phyloP scores from a whole-genome alignment of 1,140 invertebrate species.

The Drosophila mojavensis region DNA sequence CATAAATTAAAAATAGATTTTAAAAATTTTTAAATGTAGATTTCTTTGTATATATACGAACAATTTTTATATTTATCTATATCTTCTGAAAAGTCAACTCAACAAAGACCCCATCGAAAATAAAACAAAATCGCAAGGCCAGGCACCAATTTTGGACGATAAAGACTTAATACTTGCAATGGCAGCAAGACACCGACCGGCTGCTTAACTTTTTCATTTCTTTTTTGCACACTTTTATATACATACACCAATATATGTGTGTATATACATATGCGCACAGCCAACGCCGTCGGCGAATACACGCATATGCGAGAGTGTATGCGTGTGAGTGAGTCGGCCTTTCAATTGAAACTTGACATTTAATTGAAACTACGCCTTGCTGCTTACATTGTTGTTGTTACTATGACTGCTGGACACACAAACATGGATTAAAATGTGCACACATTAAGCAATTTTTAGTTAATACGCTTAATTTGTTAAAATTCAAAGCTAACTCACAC shows the following conservation, averaged over 20 bases:
- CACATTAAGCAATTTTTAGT: constrained; percentile 16
- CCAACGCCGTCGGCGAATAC: constrained; percentile 63
- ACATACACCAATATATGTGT: constrained; percentile 29
- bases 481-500: constrained; percentile 55
- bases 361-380: constrained; percentile 15
- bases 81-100: background rate
- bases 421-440: constrained; percentile 5
- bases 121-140: constrained; percentile 17
- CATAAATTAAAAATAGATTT: constrained; percentile 80
- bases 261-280: constrained; percentile 36
- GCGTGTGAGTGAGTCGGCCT: constrained; percentile 43
- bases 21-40: constrained; percentile 57
- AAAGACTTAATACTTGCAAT: constrained; percentile 36
- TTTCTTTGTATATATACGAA: constrained; percentile 25
- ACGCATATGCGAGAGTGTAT: constrained; percentile 23
- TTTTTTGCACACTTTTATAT: constrained; percentile 70
- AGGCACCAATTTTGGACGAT: constrained; percentile 34
- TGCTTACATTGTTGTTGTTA: background rate
- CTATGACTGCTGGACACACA: constrained; percentile 9
- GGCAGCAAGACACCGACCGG: constrained; percentile 48
- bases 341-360: constrained; percentile 32
- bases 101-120: constrained; percentile 5
- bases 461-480: constrained; percentile 22
- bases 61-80: constrained; percentile 17
- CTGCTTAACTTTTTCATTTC: constrained; percentile 65